phyloP scores from a whole-genome alignment of 1,140 invertebrate genomes.

The Hycleus phaleratus region DNA sequence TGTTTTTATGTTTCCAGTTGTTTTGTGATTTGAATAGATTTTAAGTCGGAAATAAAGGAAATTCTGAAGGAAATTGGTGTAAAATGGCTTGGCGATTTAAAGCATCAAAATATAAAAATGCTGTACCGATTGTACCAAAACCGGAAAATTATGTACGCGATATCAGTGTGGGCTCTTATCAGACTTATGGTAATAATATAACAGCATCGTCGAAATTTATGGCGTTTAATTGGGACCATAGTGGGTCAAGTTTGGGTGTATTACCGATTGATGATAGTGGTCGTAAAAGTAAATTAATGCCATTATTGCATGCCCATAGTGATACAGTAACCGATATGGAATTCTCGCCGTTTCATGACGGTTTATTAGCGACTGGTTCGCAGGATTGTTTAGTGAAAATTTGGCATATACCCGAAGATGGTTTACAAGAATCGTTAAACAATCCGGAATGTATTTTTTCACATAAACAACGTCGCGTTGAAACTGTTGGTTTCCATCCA shows the following conservation, averaged over 20 bases:
- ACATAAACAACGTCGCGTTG: constrained; percentile 71
- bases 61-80: not conserved
- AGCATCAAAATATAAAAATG: constrained; percentile 96
- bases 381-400: constrained; percentile 85
- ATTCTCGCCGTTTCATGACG: constrained; percentile 92
- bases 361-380: constrained; percentile 80
- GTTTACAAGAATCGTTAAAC: constrained; percentile 67
- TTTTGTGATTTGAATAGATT: no score
- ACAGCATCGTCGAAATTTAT: constrained; percentile 85
- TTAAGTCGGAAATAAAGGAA: no score
- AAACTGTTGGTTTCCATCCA: constrained; percentile 81
- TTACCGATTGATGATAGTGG: constrained; percentile 79
- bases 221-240: constrained; percentile 86
- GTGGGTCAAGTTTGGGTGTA: constrained; percentile 78
- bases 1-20: no score
- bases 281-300: constrained; percentile 77
- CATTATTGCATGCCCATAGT: constrained; percentile 71
- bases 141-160: constrained; percentile 85
- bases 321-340: constrained; percentile 92
- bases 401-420: constrained; percentile 76
- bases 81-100: constrained; percentile 90
- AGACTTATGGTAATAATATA: constrained; percentile 90
- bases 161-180: constrained; percentile 81
- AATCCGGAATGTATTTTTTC: constrained; percentile 74
- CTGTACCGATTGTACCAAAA: constrained; percentile 84